A percentile compares a stretch with the other conserved stretches of the same genome.
These are phyloP conservation scores for Physocephala rufipes DNA, from an alignment of 2,888 invertebrate species.

Conservation along the genomic window DNA sequence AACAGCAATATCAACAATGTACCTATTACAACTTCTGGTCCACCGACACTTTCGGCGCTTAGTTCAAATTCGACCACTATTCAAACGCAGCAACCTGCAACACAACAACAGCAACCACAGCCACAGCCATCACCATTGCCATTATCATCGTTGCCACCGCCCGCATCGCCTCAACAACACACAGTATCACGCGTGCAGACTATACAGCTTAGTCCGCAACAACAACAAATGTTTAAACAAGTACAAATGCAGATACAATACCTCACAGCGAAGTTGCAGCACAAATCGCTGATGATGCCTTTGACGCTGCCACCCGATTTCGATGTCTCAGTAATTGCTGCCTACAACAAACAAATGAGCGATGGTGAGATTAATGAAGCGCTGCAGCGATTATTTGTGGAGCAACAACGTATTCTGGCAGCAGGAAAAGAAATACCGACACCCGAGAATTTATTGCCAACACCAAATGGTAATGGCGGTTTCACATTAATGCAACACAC, in stretches of 20 bases:
- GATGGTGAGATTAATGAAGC: conserved; percentile 69
- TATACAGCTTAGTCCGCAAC: conserved; percentile 78
- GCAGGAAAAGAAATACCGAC: conserved; percentile 76
- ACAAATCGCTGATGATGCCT: conserved; percentile 62
- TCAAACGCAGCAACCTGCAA: conserved; percentile 15
- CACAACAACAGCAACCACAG: conserved; percentile 38
- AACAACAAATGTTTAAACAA: conserved; percentile 73
- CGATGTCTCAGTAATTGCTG: conserved; percentile 60
- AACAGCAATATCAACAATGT: conserved; percentile 37
- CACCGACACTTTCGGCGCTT: conserved; percentile 36
- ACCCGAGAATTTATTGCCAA: conserved; percentile 64
- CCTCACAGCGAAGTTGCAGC: conserved; percentile 69
- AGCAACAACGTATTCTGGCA: conserved; percentile 77
- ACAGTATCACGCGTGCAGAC: conserved; percentile 74
- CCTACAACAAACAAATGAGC: conserved; percentile 65
- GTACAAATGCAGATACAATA: conserved; percentile 77
- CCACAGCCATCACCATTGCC: conserved; percentile 46
- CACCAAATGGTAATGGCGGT: conserved; percentile 56
- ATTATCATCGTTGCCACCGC: conserved; percentile 48
- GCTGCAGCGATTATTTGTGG: conserved; percentile 72
- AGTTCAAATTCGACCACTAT: conserved; percentile 33
- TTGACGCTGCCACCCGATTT: conserved; percentile 62
- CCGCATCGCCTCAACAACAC: conserved; percentile 56
- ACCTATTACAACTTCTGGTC: conserved; percentile 36
- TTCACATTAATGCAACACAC: conserved; percentile 54